Evolutionary conservation across 2,888 invertebrate species (phyloP), one percentile per base, ranked within the genome.

Genomic region (Alloplasta piceator): DNA sequence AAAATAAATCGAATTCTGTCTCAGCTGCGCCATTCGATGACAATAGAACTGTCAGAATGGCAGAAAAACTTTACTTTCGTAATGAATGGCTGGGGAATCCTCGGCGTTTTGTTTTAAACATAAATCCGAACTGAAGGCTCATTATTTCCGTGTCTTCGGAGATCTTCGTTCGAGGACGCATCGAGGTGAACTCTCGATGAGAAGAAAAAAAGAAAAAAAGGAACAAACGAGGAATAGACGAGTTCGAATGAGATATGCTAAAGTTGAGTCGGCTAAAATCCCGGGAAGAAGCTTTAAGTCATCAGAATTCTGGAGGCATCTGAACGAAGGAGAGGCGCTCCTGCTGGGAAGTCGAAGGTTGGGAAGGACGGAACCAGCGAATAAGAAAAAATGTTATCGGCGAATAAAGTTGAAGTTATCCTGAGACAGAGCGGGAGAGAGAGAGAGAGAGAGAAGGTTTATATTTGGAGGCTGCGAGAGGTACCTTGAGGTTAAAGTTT

Each of bases 241-340:
- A 64, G 48, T 26, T 39, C 16, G 48, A 60, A 72, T 61, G 58
- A 43, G 56, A 56, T 71, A 77, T 12, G 63, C 16, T 67, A 46
- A 67, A 73, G 26, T 61, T 38, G 7, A 26, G 41, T 52, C 50
- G 58, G 60, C 46, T 14, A 71, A 58, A 66, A 39, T 60, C 38
- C 66, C 16, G 7, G 10, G 60, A 55, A 36, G 67, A 67, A 66
- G 79, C 74, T 50, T 66, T 14, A 16, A 70, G 74, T 66, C 64
- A 70, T 66, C 64, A 60, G 60, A 75, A 71, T 70, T 79, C 79
- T 70, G 60, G 43, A 55, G 43, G 74, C 58, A 55, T 66, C 64
- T 58, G 55, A 46, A 56, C 63, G 50, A 46, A 56, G 68, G 50
- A 73, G 41, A 68, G 14, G 63, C 12, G 5, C 61, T 63, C 63